Evolutionary conservation across 2,113 vertebrate genomes (phyloP), one percentile per base, ranked within the genome.

Genomic region (Ictalurus punctatus): DNA sequence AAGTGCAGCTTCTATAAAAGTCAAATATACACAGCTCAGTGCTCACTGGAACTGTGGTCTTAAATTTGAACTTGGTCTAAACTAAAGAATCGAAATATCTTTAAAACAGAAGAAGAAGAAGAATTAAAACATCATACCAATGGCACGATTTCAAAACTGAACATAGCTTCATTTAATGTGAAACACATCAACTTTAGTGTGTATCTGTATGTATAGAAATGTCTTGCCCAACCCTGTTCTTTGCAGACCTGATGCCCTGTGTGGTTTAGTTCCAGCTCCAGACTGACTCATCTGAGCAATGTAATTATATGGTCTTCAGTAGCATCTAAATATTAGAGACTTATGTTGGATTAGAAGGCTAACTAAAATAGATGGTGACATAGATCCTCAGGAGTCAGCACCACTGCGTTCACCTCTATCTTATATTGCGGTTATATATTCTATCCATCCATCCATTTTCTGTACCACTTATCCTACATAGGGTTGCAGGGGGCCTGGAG

Each of bases 251-350:
- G 23, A n/a, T 13, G 63, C 61, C 83, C 27, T 54, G 17, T 34
- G 65, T 69, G 78, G 48, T 82, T 81, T 54, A 17, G 52, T 12
- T 67, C n/a, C 63, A 87, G 78, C 86, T 71, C 48, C 78, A 58
- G 69, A 9, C 76, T 69, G 79, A 87, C 86, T 87, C 78, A 56
- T 65, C 48, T 48, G 40, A 56, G 63, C n/a, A 69, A 82, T n/a
- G 30, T 82, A 87, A 87, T 82, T 87, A 87, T 67, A 86, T n/a
- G 71, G 85, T 76, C 23, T 86, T 61, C 54, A 74, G n/a, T 19
- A 76, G 30, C 71, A 76, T 59, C 69, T 74, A 86, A 76, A 86
- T 76, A 86, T 86, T 86, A 86, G 56, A 74, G 69, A 40, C 84
- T 86, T 76, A 76, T 58, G 69, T 37, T 25, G 30, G 71, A 74